Percentiles rank a stretch among this genome's conserved stretches.
Conservation (phyloP, 2,888 invertebrate genomes). For the Cosmia pyralina region DNA sequence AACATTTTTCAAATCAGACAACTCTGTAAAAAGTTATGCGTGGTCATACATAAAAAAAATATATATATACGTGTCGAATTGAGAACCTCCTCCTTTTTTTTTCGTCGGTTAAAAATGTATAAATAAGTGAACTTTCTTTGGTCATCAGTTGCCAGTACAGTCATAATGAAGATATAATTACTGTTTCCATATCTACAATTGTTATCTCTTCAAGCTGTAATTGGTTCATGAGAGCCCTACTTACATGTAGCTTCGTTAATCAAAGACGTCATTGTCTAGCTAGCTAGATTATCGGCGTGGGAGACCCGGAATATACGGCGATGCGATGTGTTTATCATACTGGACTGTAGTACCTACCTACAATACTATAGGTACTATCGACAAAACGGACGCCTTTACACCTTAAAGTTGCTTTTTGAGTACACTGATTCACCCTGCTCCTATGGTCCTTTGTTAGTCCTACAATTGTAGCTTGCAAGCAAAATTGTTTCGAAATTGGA, state of each 20-base stretch:
- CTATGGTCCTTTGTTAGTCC: too few relatives aligned
- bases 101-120: too few relatives aligned
- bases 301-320: slow-evolving; percentile 76
- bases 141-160: slow-evolving; percentile 17
- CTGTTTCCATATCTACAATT: slow-evolving; percentile 43
- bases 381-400: too few relatives aligned
- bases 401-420: too few relatives aligned
- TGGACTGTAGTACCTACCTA: slow-evolving; percentile 33
- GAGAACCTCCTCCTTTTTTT: too few relatives aligned
- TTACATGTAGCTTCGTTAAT: slow-evolving; percentile 61
- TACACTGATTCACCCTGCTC: too few relatives aligned
- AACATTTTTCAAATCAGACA: too few relatives aligned
- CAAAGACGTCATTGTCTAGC: slow-evolving; percentile 77
- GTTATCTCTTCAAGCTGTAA: slow-evolving; percentile 58
- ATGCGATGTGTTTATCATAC: slow-evolving; percentile 60
- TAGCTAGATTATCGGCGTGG: slow-evolving; percentile 74
- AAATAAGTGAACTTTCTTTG: slow-evolving; percentile 11
- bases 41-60: too few relatives aligned
- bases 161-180: slow-evolving; percentile 56
- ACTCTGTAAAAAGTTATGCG: too few relatives aligned
- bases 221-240: slow-evolving; percentile 61
- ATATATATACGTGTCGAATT: too few relatives aligned
- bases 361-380: slow-evolving; percentile 9
- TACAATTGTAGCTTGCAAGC: too few relatives aligned
- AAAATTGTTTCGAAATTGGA: too few relatives aligned